Base-by-base conservation (phyloP, 1,140 invertebrate genomes). In the Drosophila kurseongensis region DNA sequence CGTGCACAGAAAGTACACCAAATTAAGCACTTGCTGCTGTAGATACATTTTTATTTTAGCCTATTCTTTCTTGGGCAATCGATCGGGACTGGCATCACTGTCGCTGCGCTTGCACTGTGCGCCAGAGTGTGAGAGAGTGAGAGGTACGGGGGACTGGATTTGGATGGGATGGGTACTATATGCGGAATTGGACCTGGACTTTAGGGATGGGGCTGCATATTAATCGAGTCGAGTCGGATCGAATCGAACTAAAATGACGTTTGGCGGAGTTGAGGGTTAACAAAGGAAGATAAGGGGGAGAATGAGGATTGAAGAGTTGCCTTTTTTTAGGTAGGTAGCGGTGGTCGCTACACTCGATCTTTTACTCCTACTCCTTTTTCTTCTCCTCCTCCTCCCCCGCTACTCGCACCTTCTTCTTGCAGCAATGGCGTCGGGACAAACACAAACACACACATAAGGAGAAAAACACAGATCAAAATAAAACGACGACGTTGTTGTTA, bases 361-460 rank as follows among this genome's bases (percentile, higher is more conserved):
- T 51, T 16, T 36, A 12, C 50, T 50, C 48, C 48, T 50, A n/a
- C 47, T 71, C 56, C 23, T 48, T 18, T 9, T 13, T 16, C 41
- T 27, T 36, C 32, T 36, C 27, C 12, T 47, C 9, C 35, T 41
- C 27, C 40, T 56, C 62, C 58, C 59, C 48, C 58, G n/a, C 44
- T 44, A 18, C 41, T 54, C 18, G 9, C 13, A 29, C 8, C 29
- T 29, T 51, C 29, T 47, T 42, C 36, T 47, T 35, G 47, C 59
- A 67, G 80, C 72, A 83, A 84, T 84, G 76, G 72, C 80, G 79
- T 77, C 80, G 80, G 80, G 80, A 83, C 72, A 84, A 72, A 50
- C 50, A 67, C 63, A 51, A 42, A 58, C 47, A 66, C 40, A 74
- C 41, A 59, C 40, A 60, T 7, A 32, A 42, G 14, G 41, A 6